Conservation (phyloP, 2,888 invertebrate species). For the Eubasilissa splendida region DNA sequence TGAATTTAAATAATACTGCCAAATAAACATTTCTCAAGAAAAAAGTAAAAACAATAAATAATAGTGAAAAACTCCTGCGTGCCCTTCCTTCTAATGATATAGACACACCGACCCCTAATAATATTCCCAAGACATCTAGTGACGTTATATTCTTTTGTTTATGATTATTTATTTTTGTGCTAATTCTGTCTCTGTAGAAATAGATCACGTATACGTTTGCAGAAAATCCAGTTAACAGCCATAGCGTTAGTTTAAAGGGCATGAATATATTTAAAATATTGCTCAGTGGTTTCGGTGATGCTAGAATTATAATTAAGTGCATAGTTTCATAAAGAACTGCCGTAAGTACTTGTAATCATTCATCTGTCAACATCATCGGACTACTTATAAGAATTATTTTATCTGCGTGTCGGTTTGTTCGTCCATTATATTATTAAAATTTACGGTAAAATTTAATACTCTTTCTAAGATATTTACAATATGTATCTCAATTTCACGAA, state of each 20-base stretch:
- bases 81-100: background rate
- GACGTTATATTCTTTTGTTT: background rate
- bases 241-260: background rate
- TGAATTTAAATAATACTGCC: slow-evolving; percentile 9
- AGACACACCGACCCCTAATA: slow-evolving; percentile 12
- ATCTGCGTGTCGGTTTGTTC: background rate
- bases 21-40: slow-evolving; percentile 2
- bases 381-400: background rate
- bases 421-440: background rate
- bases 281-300: slow-evolving; percentile 7
- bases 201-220: background rate
- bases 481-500: slow-evolving; percentile 7
- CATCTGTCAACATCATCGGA: background rate
- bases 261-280: slow-evolving; percentile 31
- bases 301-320: slow-evolving; percentile 1
- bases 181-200: background rate
- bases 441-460: slow-evolving; percentile 6
- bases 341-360: background rate
- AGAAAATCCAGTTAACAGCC: slow-evolving; percentile 1
- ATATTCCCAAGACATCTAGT: slow-evolving; percentile 16
- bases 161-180: background rate
- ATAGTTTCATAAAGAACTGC: background rate
- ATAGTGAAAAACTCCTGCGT: background rate
- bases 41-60: background rate
- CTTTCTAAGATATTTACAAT: slow-evolving; percentile 2